Base-by-base conservation (phyloP, 2,888 invertebrate genomes). In the Ametastegia equiseti region DNA sequence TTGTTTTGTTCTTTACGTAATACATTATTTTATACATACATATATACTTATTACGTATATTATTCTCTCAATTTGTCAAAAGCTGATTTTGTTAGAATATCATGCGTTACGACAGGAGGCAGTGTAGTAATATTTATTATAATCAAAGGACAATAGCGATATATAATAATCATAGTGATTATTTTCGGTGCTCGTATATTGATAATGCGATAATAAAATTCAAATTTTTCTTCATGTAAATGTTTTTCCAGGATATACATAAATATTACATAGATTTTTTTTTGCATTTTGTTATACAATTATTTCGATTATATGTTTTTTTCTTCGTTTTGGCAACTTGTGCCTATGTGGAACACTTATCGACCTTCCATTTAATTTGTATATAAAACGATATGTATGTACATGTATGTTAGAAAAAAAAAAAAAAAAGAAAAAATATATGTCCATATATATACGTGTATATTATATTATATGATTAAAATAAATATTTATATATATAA, bases 261-360 rank as follows among this genome's bases (percentile, higher is more conserved):
- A 60, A 6, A 42, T 86, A 84, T 85, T 83, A 84, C 83, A 73
- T 84, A 83, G 85, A 81, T 84, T 82, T 78, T 82, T 80, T 85
- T 85, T 87, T 86, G 84, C 86, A 87, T 86, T 88, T 87, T 87
- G 82, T 85, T 84, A n/a, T n/a, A n/a, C n/a, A 84, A 82, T 83
- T 82, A 81, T 82, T 83, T 81, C 83, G 81, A 81, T 82, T 83
- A 84, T 83, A 85, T 84, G 85, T 84, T 85, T 81, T 84, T 85
- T 83, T 83, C 85, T 84, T 83, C 84, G 82, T 84, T 84, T 90
- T 90, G 90, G 90, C 91, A 91, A 91, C 91, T 91, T 92, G 92
- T 91, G 92, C 91, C 92, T 91, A n/a, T n/a, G 92, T 92, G 92
- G 92, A 92, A 91, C 91, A 90, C 86, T 89, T 88, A 88, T 88